Percentiles rank a stretch among this genome's conserved stretches.
These are phyloP conservation scores for Hyperoplus immaculatus DNA, from an alignment of 2,797 vertebrate genomes.

Conservation along the genomic window DNA sequence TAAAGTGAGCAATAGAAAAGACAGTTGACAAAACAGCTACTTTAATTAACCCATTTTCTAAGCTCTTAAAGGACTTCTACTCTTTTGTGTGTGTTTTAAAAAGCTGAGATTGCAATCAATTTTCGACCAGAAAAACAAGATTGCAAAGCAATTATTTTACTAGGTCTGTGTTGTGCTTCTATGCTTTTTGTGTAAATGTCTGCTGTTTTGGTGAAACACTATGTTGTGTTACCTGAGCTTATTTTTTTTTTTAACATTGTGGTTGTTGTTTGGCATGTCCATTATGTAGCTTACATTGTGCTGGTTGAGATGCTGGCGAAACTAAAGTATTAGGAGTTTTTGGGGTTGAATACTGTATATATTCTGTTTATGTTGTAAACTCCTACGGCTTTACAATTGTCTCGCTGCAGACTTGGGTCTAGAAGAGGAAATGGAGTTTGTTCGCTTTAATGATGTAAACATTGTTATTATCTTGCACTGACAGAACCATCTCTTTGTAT, in stretches of 20 bases:
- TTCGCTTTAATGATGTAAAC: background rate
- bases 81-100: background rate
- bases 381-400: no score
- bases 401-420: background rate
- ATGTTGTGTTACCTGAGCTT: background rate
- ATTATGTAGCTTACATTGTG: background rate
- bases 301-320: background rate
- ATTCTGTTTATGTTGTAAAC: no score
- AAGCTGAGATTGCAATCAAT: background rate
- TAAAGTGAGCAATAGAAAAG: background rate
- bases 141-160: background rate
- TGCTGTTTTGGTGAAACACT: background rate
- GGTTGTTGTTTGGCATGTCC: background rate
- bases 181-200: background rate
- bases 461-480: background rate
- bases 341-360: background rate
- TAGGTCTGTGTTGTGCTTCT: background rate
- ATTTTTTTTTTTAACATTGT: background rate
- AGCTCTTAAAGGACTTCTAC: background rate
- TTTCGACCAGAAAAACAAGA: background rate
- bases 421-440: background rate
- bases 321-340: background rate
- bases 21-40: background rate
- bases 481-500: background rate
- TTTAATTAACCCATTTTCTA: background rate